phyloP scores from a whole-genome alignment of 2,888 invertebrate genomes.

The Drosophila testacea region DNA sequence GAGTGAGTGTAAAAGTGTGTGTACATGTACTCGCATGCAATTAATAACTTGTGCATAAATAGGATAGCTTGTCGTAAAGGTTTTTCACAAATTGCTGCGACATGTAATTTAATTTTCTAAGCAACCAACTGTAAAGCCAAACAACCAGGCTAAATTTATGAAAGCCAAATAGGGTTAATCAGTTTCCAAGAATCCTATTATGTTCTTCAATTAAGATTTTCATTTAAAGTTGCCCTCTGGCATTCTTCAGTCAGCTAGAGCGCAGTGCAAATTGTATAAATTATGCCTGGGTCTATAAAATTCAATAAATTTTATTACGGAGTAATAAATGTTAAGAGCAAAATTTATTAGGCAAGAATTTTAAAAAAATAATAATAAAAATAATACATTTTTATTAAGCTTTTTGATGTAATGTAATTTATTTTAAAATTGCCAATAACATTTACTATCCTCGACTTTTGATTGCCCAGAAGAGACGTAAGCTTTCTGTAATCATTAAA shows the following conservation, averaged over 20 bases:
- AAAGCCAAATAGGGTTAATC: slow-evolving; percentile 20
- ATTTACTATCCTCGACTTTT: no score
- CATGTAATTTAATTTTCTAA: slow-evolving; percentile 55
- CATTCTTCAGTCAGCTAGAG: background rate
- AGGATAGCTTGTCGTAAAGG: slow-evolving; percentile 36
- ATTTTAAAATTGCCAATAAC: background rate
- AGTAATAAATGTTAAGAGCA: background rate
- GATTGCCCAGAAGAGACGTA: no score
- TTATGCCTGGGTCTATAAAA: background rate
- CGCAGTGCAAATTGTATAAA: background rate
- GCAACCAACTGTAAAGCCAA: slow-evolving; percentile 19
- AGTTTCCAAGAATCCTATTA: slow-evolving; percentile 2
- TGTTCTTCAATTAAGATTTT: slow-evolving; percentile 3
- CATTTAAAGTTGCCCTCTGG: background rate
- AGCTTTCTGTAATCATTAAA: no score
- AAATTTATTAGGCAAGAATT: background rate
- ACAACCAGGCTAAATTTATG: slow-evolving; percentile 9
- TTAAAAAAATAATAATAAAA: background rate
- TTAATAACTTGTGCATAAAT: slow-evolving; percentile 67
- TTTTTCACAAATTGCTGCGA: slow-evolving; percentile 38
- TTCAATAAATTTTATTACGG: background rate
- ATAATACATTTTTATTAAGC: no score
- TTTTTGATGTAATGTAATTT: background rate
- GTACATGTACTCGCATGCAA: slow-evolving; percentile 44
- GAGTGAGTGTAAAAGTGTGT: slow-evolving; percentile 9